A percentile compares a stretch with the other conserved stretches of the same genome.
Evolutionary conservation across 2,113 vertebrate genomes (phyloP).

Genomic region (Rynchops niger): DNA sequence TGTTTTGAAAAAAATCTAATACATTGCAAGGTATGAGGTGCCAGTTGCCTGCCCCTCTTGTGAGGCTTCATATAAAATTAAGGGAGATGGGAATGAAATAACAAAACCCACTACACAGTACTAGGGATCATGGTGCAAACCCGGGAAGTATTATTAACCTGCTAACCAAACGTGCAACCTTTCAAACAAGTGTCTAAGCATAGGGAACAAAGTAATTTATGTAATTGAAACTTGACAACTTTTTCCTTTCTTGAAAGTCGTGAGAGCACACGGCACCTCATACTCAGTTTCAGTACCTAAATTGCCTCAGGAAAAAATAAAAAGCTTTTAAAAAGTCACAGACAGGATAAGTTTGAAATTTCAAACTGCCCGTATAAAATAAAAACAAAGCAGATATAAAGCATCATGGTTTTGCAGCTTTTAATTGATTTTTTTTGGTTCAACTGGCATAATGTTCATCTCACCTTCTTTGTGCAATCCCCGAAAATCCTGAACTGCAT

Average conservation of each 20-base stretch:
- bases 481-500: not conserved
- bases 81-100: not conserved
- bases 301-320: conserved; percentile 33
- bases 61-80: not conserved
- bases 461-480: not conserved
- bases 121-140: not conserved
- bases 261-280: not conserved
- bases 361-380: not conserved
- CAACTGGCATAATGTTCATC: not conserved
- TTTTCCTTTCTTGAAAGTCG: not conserved
- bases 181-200: not conserved
- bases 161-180: not conserved
- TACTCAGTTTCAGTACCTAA: not conserved
- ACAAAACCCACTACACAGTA: not conserved
- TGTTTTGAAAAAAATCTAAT: not conserved
- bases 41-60: not conserved
- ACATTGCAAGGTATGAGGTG: not conserved
- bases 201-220: not conserved
- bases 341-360: conserved; percentile 24
- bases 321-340: not conserved
- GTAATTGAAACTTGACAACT: not conserved
- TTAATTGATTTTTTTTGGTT: conserved; percentile 8
- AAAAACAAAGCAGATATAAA: conserved; percentile 14
- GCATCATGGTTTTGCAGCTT: not conserved
- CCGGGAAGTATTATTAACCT: not conserved